Evolutionary conservation across 2,888 invertebrate species (phyloP), one percentile per base, ranked within the genome.

Genomic region (Acrobasis consociella): DNA sequence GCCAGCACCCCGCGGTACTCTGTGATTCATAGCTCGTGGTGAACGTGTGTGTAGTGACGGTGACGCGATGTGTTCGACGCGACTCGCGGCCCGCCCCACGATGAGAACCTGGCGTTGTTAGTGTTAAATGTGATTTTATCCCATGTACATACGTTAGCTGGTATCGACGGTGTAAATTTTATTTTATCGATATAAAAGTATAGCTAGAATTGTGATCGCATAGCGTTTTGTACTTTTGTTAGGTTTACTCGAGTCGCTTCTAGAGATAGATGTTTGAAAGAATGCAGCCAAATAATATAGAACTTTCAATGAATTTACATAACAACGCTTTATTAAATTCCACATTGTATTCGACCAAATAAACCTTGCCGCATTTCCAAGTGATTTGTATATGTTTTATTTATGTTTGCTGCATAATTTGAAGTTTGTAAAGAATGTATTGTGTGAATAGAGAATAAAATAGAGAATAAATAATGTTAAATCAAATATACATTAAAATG

Each of bases 171-270:
- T 91, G 91, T 91, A 91, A 74, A 89, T 91, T 89, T 89, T 85
- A 83, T 88, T 85, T 85, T 85, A 84, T 80, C 73, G 75, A 80
- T 87, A 82, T 82, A 77, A 84, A 83, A 78, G 70, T 83, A 80
- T 84, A 82, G 86, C 81, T 89, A 87, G 86, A 81, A 85, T 87
- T 87, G 89, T 89, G 89, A 89, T 90, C 86, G 89, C 90, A 82
- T 87, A 89, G 89, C 89, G 90, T 88, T 87, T 87, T 87, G 82
- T 87, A 87, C 86, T 82, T 80, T 82, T 80, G 73, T 78, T 82
- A 82, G 76, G 74, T 73, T 76, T 78, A 81, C 75, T 71, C 69
- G 69, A 72, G 66, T 79, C 73, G 83, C 82, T 85, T 83, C 74
- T 78, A 78, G 76, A 72, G 67, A 70, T 75, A 73, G 74, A 70